Conservation (phyloP, 2,888 invertebrate genomes). For the Halictus ligatus region DNA sequence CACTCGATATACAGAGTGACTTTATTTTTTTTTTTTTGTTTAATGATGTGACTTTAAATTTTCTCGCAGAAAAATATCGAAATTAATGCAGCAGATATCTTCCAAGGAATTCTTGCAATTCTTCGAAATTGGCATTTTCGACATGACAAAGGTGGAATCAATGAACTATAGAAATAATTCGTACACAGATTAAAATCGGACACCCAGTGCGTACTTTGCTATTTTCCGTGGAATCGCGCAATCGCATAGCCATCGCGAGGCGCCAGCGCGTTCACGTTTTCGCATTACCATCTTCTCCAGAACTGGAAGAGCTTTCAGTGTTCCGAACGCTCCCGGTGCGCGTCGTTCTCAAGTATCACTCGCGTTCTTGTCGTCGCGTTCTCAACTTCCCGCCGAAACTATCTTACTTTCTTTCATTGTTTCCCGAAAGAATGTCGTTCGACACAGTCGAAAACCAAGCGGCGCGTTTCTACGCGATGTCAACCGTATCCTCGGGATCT, state of each 20-base stretch:
- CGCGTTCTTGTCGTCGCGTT: background rate
- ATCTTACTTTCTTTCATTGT: background rate
- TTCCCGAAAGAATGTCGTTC: background rate
- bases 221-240: background rate
- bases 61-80: background rate
- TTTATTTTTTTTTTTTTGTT: too few species aligned
- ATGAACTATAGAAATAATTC: background rate
- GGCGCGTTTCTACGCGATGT: background rate
- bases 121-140: background rate
- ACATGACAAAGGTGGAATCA: background rate
- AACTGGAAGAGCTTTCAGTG: constrained; percentile 54
- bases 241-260: constrained; percentile 38
- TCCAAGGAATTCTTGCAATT: background rate
- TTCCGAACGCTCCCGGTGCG: constrained; percentile 63
- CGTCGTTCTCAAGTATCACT: constrained; percentile 30
- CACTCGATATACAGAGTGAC: too few species aligned
- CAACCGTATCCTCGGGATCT: background rate
- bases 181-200: background rate
- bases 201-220: background rate
- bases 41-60: background rate
- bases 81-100: background rate
- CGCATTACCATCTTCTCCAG: constrained; percentile 47
- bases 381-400: background rate
- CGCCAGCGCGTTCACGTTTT: constrained; percentile 61
- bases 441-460: background rate